Base-by-base conservation (phyloP, 2,113 vertebrate species). In the Nibea albiflora region DNA sequence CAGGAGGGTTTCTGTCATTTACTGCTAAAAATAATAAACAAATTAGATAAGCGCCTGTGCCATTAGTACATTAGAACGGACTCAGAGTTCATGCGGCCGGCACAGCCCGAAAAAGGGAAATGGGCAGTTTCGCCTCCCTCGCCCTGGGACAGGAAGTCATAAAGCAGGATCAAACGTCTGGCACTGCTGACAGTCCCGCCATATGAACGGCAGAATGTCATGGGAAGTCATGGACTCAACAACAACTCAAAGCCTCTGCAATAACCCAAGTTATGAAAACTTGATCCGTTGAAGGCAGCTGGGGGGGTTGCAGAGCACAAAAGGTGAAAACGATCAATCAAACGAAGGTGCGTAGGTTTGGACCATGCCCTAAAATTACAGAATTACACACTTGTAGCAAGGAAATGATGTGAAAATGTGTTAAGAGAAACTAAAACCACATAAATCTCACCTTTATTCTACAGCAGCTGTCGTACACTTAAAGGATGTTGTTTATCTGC, bases 61-160 rank as follows among this genome's bases (percentile, higher is more conserved):
- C 12, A 44, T 71, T 31, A 58, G 57, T 71, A 24, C 52, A 14
- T 4, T 22, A 60, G 24, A 63, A 6, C 39, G 15, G 35, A 39
- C n/a, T 72, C 57, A 60, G 16, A 31, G 80, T 72, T 81, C 72
- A 64, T 20, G 26, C 12, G 15, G 64, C 66, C 46, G 63, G 54
- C 47, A 44, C 58, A 62, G 66, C 68, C 63, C 15, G 14, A 54
- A 46, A 46, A 81, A 89, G 88, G 93, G 92, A 93, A 46, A 89
- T 20, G 69, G 83, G 61, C 66, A 62, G 63, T 49, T 62, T 85
- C 70, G 4, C 72, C 85, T 77, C 86, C 84, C 57, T 80, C 2
- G 65, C 86, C 78, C 65, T 53, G 75, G 84, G 90, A 89, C 86
- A 85, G 90, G 91, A 93, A 93, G 89, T 90, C 76, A 90, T 92